These are phyloP conservation scores for Candidula unifasciata DNA, from an alignment of 2,888 invertebrate genomes.

Conservation along the genomic window DNA sequence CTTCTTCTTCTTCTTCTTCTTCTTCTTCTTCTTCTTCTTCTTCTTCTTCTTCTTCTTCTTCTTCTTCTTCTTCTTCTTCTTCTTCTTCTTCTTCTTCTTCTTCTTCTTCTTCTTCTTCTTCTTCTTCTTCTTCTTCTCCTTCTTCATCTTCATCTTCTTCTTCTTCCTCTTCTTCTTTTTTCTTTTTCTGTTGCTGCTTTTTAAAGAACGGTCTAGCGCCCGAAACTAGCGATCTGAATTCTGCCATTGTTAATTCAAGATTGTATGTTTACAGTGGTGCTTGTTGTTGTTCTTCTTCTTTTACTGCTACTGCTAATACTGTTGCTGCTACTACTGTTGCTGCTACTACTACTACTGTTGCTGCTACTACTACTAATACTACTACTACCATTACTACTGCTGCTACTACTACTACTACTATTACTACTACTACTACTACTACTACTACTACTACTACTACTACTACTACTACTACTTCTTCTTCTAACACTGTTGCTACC, in stretches of 20 bases:
- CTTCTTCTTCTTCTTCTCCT: neutral
- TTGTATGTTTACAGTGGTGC: too few relatives aligned
- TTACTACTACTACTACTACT: neutral
- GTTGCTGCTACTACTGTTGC: too few relatives aligned
- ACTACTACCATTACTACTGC: too few relatives aligned
- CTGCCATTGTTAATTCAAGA: too few relatives aligned
- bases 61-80: too few relatives aligned
- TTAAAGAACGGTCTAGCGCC: too few relatives aligned
- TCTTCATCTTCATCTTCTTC: neutral
- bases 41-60: too few relatives aligned
- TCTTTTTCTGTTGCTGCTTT: neutral
- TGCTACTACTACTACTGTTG: too few relatives aligned
- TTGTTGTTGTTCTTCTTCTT: neutral
- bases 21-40: neutral
- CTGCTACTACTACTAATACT: too few relatives aligned
- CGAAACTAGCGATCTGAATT: too few relatives aligned
- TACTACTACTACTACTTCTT: constrained; percentile 4
- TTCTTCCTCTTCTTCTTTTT: neutral
- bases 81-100: too few relatives aligned
- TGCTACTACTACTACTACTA: neutral
- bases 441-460: constrained; percentile 1
- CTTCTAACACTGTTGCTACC: constrained; percentile 3
- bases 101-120: neutral
- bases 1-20: neutral
- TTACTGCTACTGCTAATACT: too few relatives aligned